Percentiles rank a stretch among this genome's conserved stretches.
Evolutionary conservation across 1,140 invertebrate genomes (phyloP).

Genomic region (Pissodes strobi): DNA sequence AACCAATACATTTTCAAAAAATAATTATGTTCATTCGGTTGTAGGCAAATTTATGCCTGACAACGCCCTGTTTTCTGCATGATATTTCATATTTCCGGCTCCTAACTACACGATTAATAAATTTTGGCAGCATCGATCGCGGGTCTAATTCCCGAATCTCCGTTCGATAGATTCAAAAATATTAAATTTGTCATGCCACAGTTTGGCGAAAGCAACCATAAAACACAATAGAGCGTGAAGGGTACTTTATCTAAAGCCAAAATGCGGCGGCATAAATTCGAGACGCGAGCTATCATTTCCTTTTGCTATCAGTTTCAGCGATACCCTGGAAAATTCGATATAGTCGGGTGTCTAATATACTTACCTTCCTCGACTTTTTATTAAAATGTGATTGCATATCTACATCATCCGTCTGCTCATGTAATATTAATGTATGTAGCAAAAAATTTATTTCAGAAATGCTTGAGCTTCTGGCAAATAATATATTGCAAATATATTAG

Average conservation of each 20-base stretch:
- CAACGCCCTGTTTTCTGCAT: too few species aligned
- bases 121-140: neutral
- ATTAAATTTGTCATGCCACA: slow-evolving; percentile 21
- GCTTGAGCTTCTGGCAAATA: too few species aligned
- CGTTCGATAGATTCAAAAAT: slow-evolving; percentile 6
- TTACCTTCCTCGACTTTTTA: too few species aligned
- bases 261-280: slow-evolving; percentile 24
- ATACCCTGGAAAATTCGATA: slow-evolving; percentile 3
- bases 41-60: too few species aligned
- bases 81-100: too few species aligned
- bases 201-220: slow-evolving; percentile 15
- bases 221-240: slow-evolving; percentile 27
- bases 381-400: too few species aligned
- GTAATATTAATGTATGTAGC: too few species aligned
- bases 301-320: slow-evolving; percentile 16
- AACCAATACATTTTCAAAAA: too few species aligned
- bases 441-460: too few species aligned
- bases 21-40: neutral
- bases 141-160: slow-evolving; percentile 9
- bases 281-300: slow-evolving; percentile 16
- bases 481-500: too few species aligned
- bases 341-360: too few species aligned
- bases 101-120: neutral
- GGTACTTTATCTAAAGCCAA: slow-evolving; percentile 24
- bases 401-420: too few species aligned